Evolutionary conservation across 2,113 vertebrate genomes (phyloP), one percentile per base, ranked within the genome.

Genomic region (Myrmophylax atrothorax): DNA sequence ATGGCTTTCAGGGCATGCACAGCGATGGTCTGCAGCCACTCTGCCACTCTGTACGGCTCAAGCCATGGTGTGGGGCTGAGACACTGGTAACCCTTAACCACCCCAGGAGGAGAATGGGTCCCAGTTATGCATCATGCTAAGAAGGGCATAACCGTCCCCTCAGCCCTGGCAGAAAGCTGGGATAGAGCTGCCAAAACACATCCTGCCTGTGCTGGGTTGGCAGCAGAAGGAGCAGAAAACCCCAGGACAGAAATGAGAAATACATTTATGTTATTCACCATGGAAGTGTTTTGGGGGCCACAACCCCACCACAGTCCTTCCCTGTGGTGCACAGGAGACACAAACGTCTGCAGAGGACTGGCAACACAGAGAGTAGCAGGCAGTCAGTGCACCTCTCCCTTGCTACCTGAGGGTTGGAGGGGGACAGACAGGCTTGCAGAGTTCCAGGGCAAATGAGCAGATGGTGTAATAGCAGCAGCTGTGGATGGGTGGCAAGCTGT

Each of bases 11-110:
- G 18, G 18, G 77, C 35, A 24, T 1, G 8, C 2, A 5, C 6
- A 35, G 59, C 3, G 6, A 42, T 0, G 1, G 64, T 26, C 80
- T 70, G 64, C 40, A 67, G 58, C 40, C 14, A 2, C 28, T 33
- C 74, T 59, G 68, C 23, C 40, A 42, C 40, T 42, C 1, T 2
- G 23, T 2, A 0, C 2, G 0, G 11, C 38, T 64, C 0, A 0
- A 68, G 58, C 23, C 17, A 3, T 9, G 12, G 10, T 0, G 0
- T 10, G 42, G n/a, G n/a, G n/a, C n/a, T n/a, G 75, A 75, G 75
- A 15, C 40, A 11, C 31, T 8, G 6, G 8, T 46, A 53, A 35
- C 40, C 18, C 10, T 53, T 22, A 20, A 22, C 29, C 63, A 37
- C 14, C 3, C 18, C 6, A 0, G 7, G 24, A 10, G 17, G 9